Conservation (phyloP, 2,113 vertebrate species). For the Gymnobelideus leadbeateri region DNA sequence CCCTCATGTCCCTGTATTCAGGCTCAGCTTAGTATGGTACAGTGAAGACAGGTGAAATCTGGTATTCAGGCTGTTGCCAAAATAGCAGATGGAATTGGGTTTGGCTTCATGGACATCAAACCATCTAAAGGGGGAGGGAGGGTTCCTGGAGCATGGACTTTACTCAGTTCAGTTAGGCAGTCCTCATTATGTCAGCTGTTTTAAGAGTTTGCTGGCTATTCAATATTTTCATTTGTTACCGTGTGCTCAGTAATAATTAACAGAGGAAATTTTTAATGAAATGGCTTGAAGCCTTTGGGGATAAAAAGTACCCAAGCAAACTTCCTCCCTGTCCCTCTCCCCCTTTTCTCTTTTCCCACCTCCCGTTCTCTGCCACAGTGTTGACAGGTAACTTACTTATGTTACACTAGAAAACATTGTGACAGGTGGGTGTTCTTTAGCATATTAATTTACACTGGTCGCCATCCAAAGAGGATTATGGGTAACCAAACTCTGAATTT, state of each 20-base stretch:
- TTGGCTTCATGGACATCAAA: background rate
- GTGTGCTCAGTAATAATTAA: slow-evolving; percentile 49
- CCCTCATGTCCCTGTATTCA: background rate
- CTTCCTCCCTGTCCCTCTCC: background rate
- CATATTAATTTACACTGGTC: slow-evolving; percentile 17
- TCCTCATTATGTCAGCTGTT: background rate
- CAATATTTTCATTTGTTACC: slow-evolving; percentile 34
- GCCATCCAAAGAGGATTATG: slow-evolving; percentile 28
- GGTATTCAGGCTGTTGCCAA: background rate
- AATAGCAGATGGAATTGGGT: slow-evolving; percentile 5
- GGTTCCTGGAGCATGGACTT: background rate
- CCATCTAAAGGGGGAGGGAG: background rate
- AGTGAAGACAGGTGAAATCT: background rate
- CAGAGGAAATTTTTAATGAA: slow-evolving; percentile 19
- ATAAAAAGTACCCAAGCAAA: background rate
- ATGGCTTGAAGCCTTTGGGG: background rate
- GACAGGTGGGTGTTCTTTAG: slow-evolving; percentile 16
- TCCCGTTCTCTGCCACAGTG: background rate
- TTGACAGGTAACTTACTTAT: slow-evolving; percentile 15
- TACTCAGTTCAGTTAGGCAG: slow-evolving; percentile 7
- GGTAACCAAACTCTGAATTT: slow-evolving; percentile 4
- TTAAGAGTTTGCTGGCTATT: background rate
- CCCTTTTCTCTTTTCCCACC: background rate
- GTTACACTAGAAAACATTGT: slow-evolving; percentile 4
- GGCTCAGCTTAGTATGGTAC: no score